Evolutionary conservation across 2,113 vertebrate species (phyloP).

Genomic region (Elephantulus edwardii): DNA sequence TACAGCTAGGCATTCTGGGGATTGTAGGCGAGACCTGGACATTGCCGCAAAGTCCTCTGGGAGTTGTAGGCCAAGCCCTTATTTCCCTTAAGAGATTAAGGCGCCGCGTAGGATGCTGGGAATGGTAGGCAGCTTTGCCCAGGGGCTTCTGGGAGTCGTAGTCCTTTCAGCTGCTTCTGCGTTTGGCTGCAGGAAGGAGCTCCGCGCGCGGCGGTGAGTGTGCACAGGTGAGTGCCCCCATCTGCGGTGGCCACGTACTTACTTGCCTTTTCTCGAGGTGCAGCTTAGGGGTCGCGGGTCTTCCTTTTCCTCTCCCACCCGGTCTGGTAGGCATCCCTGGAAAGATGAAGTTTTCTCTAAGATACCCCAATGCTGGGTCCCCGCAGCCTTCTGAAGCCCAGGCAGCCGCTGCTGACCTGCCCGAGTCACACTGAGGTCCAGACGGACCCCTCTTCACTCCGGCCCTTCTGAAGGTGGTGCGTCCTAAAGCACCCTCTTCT

Average conservation of each 20-base stretch:
- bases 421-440: background rate
- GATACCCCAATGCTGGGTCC: background rate
- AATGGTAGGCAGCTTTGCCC: background rate
- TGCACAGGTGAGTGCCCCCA: background rate
- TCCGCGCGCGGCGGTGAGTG: background rate
- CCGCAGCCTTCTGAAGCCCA: background rate
- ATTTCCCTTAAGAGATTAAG: rapidly evolving
- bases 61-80: background rate
- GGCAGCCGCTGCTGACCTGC: background rate
- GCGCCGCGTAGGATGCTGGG: background rate
- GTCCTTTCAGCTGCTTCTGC: background rate
- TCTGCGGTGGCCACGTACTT: background rate
- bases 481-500: background rate
- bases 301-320: background rate
- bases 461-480: background rate
- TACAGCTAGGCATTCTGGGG: background rate
- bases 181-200: background rate
- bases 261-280: background rate
- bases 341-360: background rate
- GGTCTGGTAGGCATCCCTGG: background rate
- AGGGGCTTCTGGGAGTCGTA: conserved; percentile 30
- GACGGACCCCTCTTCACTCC: background rate
- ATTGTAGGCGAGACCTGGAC: rapidly evolving
- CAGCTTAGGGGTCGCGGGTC: background rate
- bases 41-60: background rate